phyloP scores from a whole-genome alignment of 2,888 invertebrate species.

The Willowsia nigromaculata region DNA sequence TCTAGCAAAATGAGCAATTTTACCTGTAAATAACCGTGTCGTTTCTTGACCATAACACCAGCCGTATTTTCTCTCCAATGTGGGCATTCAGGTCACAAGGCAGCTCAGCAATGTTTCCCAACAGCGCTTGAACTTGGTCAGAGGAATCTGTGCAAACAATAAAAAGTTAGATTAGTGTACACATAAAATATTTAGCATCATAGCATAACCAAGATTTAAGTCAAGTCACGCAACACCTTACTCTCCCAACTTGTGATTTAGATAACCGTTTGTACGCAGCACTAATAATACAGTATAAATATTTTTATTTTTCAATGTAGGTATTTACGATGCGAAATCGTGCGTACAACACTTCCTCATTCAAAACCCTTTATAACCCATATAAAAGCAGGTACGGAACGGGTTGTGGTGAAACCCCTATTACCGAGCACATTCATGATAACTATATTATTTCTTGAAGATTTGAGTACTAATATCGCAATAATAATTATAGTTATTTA shows the following conservation, averaged over 20 bases:
- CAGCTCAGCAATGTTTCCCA: slow-evolving; percentile 78
- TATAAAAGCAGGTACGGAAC: too few relatives aligned
- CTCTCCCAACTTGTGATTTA: background rate
- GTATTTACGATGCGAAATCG: too few relatives aligned
- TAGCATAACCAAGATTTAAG: too few relatives aligned
- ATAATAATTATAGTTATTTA: background rate
- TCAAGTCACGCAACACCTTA: background rate
- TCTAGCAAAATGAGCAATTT: background rate
- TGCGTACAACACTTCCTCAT: too few relatives aligned
- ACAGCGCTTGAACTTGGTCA: slow-evolving; percentile 78
- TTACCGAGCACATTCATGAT: too few relatives aligned
- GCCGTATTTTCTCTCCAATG: slow-evolving; percentile 78
- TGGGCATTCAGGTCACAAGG: slow-evolving; percentile 79
- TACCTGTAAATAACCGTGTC: slow-evolving; percentile 79
- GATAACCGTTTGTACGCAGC: background rate
- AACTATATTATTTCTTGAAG: too few relatives aligned
- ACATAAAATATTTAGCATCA: too few relatives aligned
- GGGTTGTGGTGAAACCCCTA: too few relatives aligned
- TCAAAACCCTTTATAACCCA: too few relatives aligned
- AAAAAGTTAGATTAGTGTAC: background rate
- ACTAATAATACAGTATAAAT: background rate
- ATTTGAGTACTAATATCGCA: too few relatives aligned
- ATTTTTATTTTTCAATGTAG: too few relatives aligned
- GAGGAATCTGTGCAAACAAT: slow-evolving; percentile 68
- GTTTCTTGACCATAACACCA: slow-evolving; percentile 78